Conservation (phyloP, 2,113 vertebrate species). For the Semicossyphus pulcher region DNA sequence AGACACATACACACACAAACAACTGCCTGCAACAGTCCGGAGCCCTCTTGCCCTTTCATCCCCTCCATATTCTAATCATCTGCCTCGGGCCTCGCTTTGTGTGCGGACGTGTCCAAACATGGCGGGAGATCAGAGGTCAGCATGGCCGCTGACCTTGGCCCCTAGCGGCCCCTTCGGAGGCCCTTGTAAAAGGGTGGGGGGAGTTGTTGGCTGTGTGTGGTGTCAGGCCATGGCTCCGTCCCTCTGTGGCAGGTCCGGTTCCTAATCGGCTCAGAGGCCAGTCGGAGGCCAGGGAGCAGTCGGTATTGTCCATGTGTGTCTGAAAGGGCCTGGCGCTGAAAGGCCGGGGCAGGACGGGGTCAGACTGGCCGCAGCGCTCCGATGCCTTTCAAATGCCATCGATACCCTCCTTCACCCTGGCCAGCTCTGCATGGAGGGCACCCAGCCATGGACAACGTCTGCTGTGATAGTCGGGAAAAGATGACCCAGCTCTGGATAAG, state of each 20-base stretch:
- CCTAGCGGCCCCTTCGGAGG: constrained; percentile 51
- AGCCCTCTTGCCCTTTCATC: constrained; percentile 78
- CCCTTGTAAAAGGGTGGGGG: constrained; percentile 54
- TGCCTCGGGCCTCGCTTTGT: constrained; percentile 81
- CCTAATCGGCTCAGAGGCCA: constrained; percentile 81
- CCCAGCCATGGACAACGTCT: not conserved
- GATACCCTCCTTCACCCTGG: constrained; percentile 48
- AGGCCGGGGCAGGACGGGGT: constrained; percentile 70
- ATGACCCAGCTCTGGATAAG: not conserved
- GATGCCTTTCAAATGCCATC: constrained; percentile 77
- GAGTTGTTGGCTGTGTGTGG: constrained; percentile 73
- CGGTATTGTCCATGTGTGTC: constrained; percentile 77
- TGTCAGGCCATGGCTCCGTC: constrained; percentile 64
- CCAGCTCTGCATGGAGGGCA: constrained; percentile 39
- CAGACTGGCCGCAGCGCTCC: constrained; percentile 74
- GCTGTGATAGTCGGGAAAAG: not conserved
- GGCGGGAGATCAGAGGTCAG: constrained; percentile 80
- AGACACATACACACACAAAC: constrained; percentile 43
- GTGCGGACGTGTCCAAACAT: constrained; percentile 88
- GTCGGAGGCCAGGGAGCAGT: constrained; percentile 62
- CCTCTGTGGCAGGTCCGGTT: constrained; percentile 66
- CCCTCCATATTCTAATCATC: constrained; percentile 86
- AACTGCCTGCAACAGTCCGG: constrained; percentile 66
- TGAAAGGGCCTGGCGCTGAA: constrained; percentile 77
- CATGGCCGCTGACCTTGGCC: constrained; percentile 86